phyloP scores from a whole-genome alignment of 2,797 vertebrate species.

The Pempheris klunzingeri region DNA sequence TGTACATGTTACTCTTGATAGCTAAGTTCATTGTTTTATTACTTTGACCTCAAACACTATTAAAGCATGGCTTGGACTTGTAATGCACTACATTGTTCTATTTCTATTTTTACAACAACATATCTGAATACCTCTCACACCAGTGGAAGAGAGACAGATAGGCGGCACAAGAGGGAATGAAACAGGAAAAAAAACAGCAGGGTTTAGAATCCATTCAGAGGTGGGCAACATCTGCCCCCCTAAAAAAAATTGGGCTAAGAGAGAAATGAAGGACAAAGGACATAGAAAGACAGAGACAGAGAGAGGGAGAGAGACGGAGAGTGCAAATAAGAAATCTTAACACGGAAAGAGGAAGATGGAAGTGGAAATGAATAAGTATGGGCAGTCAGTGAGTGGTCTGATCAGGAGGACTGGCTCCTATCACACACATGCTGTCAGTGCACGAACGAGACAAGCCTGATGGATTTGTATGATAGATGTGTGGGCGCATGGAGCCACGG shows the following conservation, averaged over 20 bases:
- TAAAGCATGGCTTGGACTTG: neutral
- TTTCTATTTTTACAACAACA: constrained; percentile 26
- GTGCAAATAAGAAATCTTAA: constrained; percentile 67
- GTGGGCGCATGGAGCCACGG: constrained; percentile 76
- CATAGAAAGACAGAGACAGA: constrained; percentile 29
- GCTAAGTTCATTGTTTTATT: neutral
- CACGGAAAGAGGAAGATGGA: constrained; percentile 66
- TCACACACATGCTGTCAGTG: constrained; percentile 77
- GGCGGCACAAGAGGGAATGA: constrained; percentile 33
- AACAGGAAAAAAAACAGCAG: constrained; percentile 47
- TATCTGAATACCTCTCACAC: neutral
- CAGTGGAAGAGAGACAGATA: constrained; percentile 1
- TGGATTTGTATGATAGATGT: constrained; percentile 87
- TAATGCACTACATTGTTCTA: neutral
- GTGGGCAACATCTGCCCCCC: constrained; percentile 54
- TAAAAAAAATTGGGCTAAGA: constrained; percentile 6
- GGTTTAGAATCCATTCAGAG: constrained; percentile 41
- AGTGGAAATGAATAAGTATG: constrained; percentile 76
- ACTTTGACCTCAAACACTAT: neutral
- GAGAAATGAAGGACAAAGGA: constrained; percentile 62
- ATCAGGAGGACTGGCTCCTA: constrained; percentile 73
- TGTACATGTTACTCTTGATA: neutral
- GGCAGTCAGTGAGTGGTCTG: constrained; percentile 80
- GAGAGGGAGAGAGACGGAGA: constrained; percentile 2
- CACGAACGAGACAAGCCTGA: constrained; percentile 72